Evolutionary conservation across 2,113 vertebrate species (phyloP).

Genomic region (Mus spicilegus): DNA sequence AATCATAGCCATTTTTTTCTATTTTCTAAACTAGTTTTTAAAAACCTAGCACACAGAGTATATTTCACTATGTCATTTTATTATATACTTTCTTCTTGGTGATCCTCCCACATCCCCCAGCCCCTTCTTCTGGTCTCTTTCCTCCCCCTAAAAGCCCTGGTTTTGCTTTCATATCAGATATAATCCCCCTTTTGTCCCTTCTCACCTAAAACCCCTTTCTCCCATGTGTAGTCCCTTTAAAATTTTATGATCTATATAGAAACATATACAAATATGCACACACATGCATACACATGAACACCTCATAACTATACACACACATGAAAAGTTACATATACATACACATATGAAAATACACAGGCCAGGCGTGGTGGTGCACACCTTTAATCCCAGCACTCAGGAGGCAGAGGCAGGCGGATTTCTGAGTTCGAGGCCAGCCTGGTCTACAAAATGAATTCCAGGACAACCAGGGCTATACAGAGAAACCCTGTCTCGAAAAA

Average conservation of each 20-base stretch:
- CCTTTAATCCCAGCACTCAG: too few species aligned
- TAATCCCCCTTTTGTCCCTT: neutral
- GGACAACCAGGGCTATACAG: too few species aligned
- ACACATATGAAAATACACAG: neutral
- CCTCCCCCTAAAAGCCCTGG: too few species aligned
- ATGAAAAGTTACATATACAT: neutral
- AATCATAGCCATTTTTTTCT: neutral
- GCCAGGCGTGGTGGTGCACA: too few species aligned
- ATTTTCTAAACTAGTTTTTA: neutral
- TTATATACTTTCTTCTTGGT: neutral
- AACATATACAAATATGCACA: neutral
- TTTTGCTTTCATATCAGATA: neutral
- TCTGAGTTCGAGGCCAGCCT: too few species aligned
- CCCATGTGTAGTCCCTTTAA: neutral
- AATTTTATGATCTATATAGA: neutral
- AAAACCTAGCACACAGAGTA: neutral
- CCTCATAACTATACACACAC: neutral
- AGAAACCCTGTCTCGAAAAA: too few species aligned
- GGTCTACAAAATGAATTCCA: too few species aligned
- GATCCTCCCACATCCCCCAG: too few species aligned
- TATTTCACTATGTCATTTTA: neutral
- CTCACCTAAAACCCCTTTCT: neutral
- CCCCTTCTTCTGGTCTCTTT: neutral
- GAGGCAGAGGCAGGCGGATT: too few species aligned
- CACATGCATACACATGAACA: neutral